Evolutionary conservation across 2,113 vertebrate species (phyloP).

Genomic region (Procavia capensis): DNA sequence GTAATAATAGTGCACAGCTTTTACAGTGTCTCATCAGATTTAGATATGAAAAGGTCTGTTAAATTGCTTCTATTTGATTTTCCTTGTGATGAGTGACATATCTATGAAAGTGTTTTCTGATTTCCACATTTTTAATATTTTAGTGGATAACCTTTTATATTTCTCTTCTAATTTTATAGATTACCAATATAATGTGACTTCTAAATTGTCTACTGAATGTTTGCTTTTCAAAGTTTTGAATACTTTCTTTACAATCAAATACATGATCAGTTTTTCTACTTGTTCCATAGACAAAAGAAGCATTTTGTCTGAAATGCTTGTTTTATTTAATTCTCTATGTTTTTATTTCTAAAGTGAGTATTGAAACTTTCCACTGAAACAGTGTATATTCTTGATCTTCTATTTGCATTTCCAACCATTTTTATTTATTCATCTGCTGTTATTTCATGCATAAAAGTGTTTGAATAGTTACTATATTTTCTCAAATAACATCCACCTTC

Average conservation of each 20-base stretch:
- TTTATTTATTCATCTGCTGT: background rate
- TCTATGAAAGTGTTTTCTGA: background rate
- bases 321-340: background rate
- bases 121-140: background rate
- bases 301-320: background rate
- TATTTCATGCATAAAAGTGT: background rate
- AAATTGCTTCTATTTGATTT: background rate
- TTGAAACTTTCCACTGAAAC: background rate
- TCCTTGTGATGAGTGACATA: background rate
- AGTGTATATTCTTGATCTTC: background rate
- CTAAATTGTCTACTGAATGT: background rate
- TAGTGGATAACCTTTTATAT: background rate
- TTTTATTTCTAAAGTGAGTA: background rate
- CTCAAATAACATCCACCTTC: no score
- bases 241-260: background rate
- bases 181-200: background rate
- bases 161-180: background rate
- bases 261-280: background rate
- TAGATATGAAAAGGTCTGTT: background rate
- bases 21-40: background rate
- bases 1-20: background rate
- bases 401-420: background rate
- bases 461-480: background rate
- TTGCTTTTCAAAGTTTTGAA: background rate
- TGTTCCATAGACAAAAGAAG: background rate